Base-by-base conservation (phyloP, 1,140 invertebrate species). In the Melitaea cinxia region DNA sequence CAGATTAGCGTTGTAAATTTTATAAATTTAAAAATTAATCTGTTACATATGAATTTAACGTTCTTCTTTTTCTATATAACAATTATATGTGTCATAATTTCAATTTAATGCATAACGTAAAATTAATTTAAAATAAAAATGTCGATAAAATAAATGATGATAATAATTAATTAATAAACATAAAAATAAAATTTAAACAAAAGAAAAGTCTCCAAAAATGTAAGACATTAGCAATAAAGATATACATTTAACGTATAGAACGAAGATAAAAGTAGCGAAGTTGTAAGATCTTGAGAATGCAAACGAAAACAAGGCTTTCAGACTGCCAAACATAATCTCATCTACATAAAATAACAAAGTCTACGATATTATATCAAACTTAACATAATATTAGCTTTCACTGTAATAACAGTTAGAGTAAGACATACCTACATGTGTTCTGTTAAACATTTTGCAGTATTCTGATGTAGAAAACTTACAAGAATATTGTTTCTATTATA, bases 261-360 rank as follows among this genome's bases (percentile, higher is more conserved):
- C 33, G 24, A 52, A 50, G 49, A 61, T 42, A 35, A 49, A 49
- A 28, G 26, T 26, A 49, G 15, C 30, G 47, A 60, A 19, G 28
- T 63, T 19, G 12, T 54, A 26, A 49, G 52, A 47, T 37, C 19
- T 49, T 12, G 50, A 49, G 42, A 55, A 47, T 28, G 35, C 50
- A 45, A 56, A 35, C 39, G 53, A 49, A 63, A 26, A 26, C 28
- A 49, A 55, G 24, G 19, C n/a, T 56, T 10, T 42, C 19, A 54
- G 39, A 35, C 39, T 33, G 19, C 52, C 61, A 49, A 50, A 56
- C 30, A 63, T 49, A 63, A 63, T 63, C 37, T 56, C 61, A 63
- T 63, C 28, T 63, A 50, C 61, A 63, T 63, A 63, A 49, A 60
- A 63, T 53, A 55, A 55, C 39, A 56, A 54, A 63, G 45, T 45